Conservation (phyloP, 2,797 vertebrate species). For the Peromyscus nudipes region DNA sequence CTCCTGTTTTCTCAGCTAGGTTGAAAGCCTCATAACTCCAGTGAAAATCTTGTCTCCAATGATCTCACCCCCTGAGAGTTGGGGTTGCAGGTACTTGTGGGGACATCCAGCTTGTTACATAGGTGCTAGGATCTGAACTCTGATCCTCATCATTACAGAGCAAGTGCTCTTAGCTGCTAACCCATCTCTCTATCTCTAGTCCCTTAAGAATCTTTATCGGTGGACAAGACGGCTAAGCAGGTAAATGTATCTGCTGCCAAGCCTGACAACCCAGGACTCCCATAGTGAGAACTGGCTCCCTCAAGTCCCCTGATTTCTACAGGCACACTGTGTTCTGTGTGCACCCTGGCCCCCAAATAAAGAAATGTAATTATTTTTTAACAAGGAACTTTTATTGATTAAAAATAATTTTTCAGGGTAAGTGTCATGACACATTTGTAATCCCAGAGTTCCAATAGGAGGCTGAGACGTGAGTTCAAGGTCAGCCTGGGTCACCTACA, state of each 20-base stretch:
- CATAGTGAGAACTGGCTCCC: too few relatives aligned
- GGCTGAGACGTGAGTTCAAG: neutral
- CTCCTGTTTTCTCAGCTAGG: neutral
- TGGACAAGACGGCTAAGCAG: neutral
- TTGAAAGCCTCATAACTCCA: neutral
- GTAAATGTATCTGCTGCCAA: neutral
- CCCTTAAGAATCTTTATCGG: neutral
- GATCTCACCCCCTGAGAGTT: neutral
- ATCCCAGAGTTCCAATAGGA: neutral
- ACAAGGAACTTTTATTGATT: neutral
- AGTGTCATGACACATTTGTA: neutral
- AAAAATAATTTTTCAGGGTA: neutral
- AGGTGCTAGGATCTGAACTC: neutral
- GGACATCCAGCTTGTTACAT: neutral
- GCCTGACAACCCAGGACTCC: neutral
- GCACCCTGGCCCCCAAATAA: neutral
- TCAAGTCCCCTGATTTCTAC: neutral
- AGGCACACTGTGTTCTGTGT: neutral
- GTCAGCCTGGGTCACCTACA: neutral
- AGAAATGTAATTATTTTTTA: neutral
- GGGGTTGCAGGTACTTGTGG: neutral
- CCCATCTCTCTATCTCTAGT: neutral
- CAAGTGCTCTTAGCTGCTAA: neutral
- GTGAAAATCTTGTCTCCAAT: neutral
- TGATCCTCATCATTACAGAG: neutral